Conservation (phyloP, 1,140 invertebrate species). For the Cepaea nemoralis region DNA sequence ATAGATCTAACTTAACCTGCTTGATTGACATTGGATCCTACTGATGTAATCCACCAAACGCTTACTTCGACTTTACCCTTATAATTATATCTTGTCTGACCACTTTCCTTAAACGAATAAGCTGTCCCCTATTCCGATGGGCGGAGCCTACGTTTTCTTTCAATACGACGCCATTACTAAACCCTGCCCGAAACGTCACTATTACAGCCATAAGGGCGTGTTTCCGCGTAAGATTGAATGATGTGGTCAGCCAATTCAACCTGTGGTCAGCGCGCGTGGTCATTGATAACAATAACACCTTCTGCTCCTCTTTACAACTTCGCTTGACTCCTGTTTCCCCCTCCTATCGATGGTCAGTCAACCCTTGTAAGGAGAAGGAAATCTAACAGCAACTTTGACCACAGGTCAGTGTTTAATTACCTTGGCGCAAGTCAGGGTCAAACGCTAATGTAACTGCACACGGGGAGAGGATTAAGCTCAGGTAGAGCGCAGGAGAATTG, state of each 20-base stretch:
- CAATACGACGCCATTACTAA: background rate
- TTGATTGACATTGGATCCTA: no score
- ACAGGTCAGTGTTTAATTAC: conserved; percentile 17
- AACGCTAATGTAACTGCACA: no score
- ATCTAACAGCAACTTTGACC: background rate
- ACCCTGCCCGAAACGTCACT: no score
- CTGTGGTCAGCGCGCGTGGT: conserved; percentile 22
- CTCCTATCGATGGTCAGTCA: background rate
- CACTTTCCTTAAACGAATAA: no score
- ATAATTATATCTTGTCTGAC: no score
- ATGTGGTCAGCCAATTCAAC: conserved; percentile 28
- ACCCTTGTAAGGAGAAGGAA: background rate
- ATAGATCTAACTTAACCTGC: no score
- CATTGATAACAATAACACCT: background rate
- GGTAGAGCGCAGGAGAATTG: no score
- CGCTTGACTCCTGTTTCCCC: background rate
- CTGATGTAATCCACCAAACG: no score
- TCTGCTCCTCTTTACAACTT: background rate
- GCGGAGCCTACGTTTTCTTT: no score
- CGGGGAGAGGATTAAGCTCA: no score
- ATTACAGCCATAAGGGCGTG: background rate
- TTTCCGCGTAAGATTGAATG: conserved; percentile 28
- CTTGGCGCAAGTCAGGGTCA: background rate
- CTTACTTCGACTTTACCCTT: no score
- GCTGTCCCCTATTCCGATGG: no score